Evolutionary conservation across 2,113 vertebrate species (phyloP).

Genomic region (Mirounga angustirostris): DNA sequence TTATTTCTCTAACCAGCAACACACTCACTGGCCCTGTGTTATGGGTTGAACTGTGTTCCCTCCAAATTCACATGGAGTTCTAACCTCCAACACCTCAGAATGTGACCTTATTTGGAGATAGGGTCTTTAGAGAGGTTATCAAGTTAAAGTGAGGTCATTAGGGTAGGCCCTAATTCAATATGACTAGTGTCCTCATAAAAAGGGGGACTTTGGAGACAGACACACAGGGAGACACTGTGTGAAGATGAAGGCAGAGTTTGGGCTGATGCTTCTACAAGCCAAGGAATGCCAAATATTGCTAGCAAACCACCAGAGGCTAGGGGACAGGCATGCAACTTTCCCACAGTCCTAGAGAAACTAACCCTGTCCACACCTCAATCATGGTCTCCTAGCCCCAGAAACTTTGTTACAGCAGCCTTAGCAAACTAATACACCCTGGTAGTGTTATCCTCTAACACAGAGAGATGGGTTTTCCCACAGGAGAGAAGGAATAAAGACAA

Average conservation of each 20-base stretch:
- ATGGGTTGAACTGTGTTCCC: neutral
- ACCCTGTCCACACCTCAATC: neutral
- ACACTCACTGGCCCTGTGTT: neutral
- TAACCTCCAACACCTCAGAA: neutral
- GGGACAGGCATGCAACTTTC: neutral
- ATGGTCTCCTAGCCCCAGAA: neutral
- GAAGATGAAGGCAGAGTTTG: neutral
- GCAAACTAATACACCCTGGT: neutral
- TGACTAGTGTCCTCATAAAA: neutral
- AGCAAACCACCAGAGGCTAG: neutral
- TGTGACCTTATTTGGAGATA: neutral
- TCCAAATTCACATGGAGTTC: neutral
- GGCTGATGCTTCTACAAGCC: neutral
- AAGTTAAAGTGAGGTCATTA: slow-evolving; percentile 16
- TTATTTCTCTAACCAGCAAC: neutral
- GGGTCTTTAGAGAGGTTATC: neutral
- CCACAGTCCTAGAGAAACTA: neutral
- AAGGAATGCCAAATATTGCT: neutral
- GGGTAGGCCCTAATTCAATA: neutral
- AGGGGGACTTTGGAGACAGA: neutral
- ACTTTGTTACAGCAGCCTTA: neutral
- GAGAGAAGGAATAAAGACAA: neutral
- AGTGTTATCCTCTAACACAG: neutral
- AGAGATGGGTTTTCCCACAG: neutral
- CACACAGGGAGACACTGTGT: neutral